Conservation (phyloP, 2,888 invertebrate species). For the Arrhopalites spinosus region DNA sequence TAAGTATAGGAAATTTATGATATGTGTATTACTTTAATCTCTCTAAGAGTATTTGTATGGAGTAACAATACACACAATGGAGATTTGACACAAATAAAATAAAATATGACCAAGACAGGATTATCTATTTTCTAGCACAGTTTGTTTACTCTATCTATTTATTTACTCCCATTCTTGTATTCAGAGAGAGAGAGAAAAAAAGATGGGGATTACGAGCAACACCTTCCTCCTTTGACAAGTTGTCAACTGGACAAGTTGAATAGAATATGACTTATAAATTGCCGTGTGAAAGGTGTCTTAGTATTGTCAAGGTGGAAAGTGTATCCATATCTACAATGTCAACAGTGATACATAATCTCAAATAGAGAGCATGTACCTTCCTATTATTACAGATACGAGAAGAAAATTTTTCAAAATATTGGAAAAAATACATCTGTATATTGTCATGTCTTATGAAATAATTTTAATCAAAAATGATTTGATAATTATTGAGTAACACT, state of each 20-base stretch:
- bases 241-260: background rate
- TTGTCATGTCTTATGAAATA: no score
- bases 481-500: no score
- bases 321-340: background rate
- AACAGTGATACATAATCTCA: background rate
- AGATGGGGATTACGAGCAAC: background rate
- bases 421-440: no score
- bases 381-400: no score
- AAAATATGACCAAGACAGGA: constrained; percentile 14
- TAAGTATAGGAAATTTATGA: background rate
- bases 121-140: constrained; percentile 4
- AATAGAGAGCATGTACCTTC: background rate
- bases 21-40: background rate
- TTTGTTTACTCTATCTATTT: constrained; percentile 13
- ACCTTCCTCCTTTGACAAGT: background rate
- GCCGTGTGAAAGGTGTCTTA: background rate
- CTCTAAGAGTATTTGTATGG: constrained; percentile 2
- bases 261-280: background rate
- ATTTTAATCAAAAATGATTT: no score
- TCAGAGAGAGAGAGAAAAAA: no score
- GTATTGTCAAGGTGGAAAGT: background rate
- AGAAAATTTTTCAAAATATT: no score
- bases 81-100: background rate
- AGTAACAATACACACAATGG: background rate
- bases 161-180: background rate